These are phyloP conservation scores for Chlorodrepanis virens DNA, from an alignment of 2,113 vertebrate species.

Conservation along the genomic window DNA sequence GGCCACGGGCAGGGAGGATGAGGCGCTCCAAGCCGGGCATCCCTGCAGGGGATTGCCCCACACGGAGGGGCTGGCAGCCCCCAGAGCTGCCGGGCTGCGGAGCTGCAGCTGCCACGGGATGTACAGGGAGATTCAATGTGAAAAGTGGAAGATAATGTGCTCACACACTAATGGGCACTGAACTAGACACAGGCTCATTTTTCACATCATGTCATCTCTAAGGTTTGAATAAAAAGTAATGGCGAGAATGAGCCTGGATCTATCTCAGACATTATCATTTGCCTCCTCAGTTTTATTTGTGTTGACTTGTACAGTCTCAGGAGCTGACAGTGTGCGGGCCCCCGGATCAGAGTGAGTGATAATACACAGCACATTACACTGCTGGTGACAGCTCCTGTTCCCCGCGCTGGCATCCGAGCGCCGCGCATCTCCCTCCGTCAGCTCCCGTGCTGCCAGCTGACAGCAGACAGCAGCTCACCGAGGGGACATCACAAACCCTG, in stretches of 20 bases:
- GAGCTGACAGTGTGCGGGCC: slow-evolving; percentile 92
- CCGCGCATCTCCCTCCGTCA: slow-evolving; percentile 88
- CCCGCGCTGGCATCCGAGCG: slow-evolving; percentile 86
- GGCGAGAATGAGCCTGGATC: slow-evolving; percentile 91
- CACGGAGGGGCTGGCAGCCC: slow-evolving; percentile 75
- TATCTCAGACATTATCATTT: slow-evolving; percentile 93
- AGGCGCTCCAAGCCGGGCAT: accelerated
- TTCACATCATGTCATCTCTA: slow-evolving; percentile 99
- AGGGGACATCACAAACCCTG: slow-evolving; percentile 95
- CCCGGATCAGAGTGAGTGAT: slow-evolving; percentile 93
- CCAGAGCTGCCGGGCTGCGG: slow-evolving; percentile 80
- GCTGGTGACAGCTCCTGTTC: slow-evolving; percentile 94
- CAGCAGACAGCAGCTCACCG: slow-evolving; percentile 90
- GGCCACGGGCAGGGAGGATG: accelerated
- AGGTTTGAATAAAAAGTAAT: slow-evolving; percentile 96
- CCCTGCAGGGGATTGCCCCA: slow-evolving; percentile 65
- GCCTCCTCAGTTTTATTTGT: slow-evolving; percentile 98
- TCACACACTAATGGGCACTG: slow-evolving; percentile 98
- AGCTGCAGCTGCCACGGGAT: slow-evolving; percentile 82
- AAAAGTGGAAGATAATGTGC: slow-evolving; percentile 97
- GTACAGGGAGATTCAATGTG: slow-evolving; percentile 84
- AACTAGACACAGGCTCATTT: slow-evolving; percentile 98
- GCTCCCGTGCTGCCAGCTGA: slow-evolving; percentile 94
- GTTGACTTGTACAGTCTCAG: slow-evolving; percentile 97
- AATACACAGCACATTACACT: slow-evolving; percentile 87